phyloP scores from a whole-genome alignment of 1,140 invertebrate species.

The Copidosoma floridanum region DNA sequence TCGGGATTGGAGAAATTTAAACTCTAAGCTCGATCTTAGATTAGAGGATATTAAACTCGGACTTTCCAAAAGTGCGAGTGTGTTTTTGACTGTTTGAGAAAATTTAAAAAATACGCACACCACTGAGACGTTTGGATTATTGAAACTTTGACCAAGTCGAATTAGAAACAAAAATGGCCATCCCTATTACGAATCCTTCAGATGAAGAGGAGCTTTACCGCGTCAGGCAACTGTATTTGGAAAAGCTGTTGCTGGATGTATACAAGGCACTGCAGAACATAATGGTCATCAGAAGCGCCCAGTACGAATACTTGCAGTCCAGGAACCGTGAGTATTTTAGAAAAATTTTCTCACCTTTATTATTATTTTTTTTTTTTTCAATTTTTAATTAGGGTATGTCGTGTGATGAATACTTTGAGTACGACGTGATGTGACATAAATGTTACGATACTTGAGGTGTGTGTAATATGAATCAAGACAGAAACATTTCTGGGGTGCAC shows the following conservation, averaged over 20 bases:
- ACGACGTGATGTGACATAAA: background rate
- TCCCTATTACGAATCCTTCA: conserved; percentile 46
- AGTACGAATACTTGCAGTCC: conserved; percentile 48
- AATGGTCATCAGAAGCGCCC: conserved; percentile 44
- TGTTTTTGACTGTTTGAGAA: too few relatives aligned
- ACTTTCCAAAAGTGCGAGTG: background rate
- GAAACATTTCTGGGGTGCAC: too few relatives aligned
- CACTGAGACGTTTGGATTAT: too few relatives aligned
- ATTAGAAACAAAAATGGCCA: conserved; percentile 40
- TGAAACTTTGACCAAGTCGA: background rate
- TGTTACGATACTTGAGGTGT: too few relatives aligned
- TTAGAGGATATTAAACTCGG: conserved; percentile 7
- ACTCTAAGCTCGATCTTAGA: background rate
- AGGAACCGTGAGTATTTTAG: conserved; percentile 51
- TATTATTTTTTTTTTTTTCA: background rate
- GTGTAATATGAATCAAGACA: too few relatives aligned
- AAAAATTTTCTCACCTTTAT: too few relatives aligned
- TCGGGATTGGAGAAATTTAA: background rate
- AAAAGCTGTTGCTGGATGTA: conserved; percentile 50
- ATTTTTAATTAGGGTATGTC: background rate
- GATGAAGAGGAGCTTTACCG: conserved; percentile 47
- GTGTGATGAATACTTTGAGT: background rate
- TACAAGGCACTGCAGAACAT: conserved; percentile 51
- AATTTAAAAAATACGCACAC: too few relatives aligned
- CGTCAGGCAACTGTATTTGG: conserved; percentile 48